Evolutionary conservation across 2,888 invertebrate species (phyloP).

Genomic region (Therioaphis trifolii): DNA sequence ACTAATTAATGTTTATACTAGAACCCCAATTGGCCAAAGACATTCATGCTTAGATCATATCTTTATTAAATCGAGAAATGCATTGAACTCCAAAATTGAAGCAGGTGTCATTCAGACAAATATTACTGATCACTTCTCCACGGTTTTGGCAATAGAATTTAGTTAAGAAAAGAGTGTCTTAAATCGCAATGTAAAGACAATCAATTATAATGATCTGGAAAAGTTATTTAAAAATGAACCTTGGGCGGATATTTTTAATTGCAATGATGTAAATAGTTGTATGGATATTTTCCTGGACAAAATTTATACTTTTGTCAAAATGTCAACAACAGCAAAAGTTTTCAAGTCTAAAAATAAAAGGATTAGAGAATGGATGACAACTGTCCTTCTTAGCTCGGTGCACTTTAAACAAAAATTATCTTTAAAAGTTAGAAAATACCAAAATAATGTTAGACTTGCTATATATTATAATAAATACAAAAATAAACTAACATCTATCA

Average conservation of each 20-base stretch:
- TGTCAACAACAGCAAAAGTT: constrained; percentile 23
- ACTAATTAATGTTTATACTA: constrained; percentile 13
- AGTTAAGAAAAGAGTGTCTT: not conserved
- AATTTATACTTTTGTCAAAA: constrained; percentile 22
- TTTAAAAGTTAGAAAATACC: constrained; percentile 25
- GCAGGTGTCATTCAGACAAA: constrained; percentile 22
- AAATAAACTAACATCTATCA: constrained; percentile 2
- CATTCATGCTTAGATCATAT: too few relatives aligned
- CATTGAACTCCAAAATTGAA: constrained; percentile 7
- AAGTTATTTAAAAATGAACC: constrained; percentile 21
- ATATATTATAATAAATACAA: not conserved
- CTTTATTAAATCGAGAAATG: not conserved
- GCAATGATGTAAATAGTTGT: constrained; percentile 15
- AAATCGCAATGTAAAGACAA: not conserved
- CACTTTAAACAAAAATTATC: constrained; percentile 23
- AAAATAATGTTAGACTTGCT: constrained; percentile 21
- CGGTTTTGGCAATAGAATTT: constrained; percentile 9
- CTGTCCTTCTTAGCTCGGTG: constrained; percentile 25
- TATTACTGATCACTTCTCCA: too few relatives aligned
- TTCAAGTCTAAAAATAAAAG: constrained; percentile 2
- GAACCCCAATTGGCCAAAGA: constrained; percentile 23
- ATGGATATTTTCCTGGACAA: constrained; percentile 19
- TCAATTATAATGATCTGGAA: not conserved
- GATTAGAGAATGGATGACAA: constrained; percentile 13
- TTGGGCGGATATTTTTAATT: not conserved